phyloP scores from a whole-genome alignment of 2,113 vertebrate species.

The Ellobius talpinus region DNA sequence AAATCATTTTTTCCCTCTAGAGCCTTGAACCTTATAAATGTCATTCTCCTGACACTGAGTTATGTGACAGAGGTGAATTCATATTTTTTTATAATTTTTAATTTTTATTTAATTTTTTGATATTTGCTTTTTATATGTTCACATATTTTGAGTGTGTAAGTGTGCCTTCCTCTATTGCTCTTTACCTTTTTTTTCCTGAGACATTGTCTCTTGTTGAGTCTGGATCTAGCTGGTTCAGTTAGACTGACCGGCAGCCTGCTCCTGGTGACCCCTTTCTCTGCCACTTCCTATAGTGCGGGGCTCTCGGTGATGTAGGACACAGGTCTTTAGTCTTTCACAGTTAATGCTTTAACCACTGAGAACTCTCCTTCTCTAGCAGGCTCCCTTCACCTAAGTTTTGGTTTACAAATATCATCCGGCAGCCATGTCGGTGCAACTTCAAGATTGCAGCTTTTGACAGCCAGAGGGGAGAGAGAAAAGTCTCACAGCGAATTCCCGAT shows the following conservation, averaged over 20 bases:
- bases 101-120: not conserved
- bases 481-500: not conserved
- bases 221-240: not conserved
- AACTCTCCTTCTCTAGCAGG: no score
- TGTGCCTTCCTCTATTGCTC: not conserved
- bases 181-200: not conserved
- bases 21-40: not conserved
- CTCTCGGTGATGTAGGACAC: no score
- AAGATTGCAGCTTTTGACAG: not conserved
- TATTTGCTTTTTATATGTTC: not conserved
- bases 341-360: not conserved
- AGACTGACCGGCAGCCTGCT: not conserved
- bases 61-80: not conserved
- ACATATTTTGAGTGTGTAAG: not conserved
- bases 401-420: not conserved
- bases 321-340: not conserved
- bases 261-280: not conserved
- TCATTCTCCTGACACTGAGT: not conserved
- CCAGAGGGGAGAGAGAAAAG: not conserved
- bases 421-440: not conserved
- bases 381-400: not conserved
- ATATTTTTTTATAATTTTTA: not conserved
- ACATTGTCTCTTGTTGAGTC: not conserved
- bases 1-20: not conserved
- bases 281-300: no score